Evolutionary conservation across 2,797 vertebrate species (phyloP).

Genomic region (Masticophis lateralis): DNA sequence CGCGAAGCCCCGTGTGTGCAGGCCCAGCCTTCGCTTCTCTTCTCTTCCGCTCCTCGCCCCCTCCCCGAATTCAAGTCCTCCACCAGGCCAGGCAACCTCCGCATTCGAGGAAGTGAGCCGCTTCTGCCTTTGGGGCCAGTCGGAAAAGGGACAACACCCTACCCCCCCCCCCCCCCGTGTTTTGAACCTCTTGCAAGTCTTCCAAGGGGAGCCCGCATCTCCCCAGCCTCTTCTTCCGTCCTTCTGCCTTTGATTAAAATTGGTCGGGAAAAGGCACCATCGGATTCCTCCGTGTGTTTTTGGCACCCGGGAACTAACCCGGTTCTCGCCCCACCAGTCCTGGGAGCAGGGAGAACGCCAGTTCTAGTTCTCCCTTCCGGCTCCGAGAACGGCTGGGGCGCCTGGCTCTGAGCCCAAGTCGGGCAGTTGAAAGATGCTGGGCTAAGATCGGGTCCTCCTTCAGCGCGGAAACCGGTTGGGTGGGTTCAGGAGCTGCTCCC

Average conservation of each 20-base stretch:
- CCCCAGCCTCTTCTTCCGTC: not conserved
- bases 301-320: not conserved
- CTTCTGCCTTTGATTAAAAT: not conserved
- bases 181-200: not conserved
- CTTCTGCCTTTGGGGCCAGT: not conserved
- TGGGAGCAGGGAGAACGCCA: not conserved
- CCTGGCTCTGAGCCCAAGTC: not conserved
- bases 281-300: not conserved
- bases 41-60: not conserved
- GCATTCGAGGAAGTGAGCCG: too few relatives aligned
- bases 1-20: not conserved
- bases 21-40: not conserved
- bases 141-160: not conserved
- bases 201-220: not conserved
- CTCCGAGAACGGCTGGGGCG: not conserved
- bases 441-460: not conserved
- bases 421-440: not conserved
- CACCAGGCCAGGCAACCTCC: too few relatives aligned
- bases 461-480: not conserved
- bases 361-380: not conserved
- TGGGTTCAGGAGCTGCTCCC: not conserved
- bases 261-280: not conserved
- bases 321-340: not conserved
- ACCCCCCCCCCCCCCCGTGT: rapidly evolving
- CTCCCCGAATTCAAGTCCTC: not conserved